Percentiles rank a stretch among this genome's conserved stretches.
Conservation (phyloP, 2,888 invertebrate genomes). For the Psylliodes chrysocephalus region DNA sequence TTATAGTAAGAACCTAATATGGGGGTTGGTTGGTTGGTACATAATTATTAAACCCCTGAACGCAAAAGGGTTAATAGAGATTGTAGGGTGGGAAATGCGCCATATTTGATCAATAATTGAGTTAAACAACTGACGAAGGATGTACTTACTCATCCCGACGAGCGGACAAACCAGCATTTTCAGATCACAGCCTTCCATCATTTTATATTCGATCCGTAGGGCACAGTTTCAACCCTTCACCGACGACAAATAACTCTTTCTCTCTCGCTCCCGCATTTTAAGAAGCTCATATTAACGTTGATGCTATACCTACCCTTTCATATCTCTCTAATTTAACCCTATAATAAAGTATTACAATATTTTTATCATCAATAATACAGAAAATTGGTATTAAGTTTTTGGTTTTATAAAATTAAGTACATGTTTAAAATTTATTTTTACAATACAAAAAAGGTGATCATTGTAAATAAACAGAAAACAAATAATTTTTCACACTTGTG, state of each 20-base stretch:
- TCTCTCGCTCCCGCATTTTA: conserved; percentile 15
- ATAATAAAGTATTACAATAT: too few species aligned
- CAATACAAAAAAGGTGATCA: too few species aligned
- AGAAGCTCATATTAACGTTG: neutral
- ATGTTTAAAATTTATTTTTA: too few species aligned
- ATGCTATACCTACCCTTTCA: neutral
- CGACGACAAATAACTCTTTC: conserved; percentile 21
- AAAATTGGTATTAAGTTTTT: too few species aligned
- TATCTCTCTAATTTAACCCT: neutral
- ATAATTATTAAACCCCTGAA: conserved; percentile 64
- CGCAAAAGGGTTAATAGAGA: conserved; percentile 64
- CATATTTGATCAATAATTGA: conserved; percentile 67
- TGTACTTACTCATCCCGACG: conserved; percentile 60
- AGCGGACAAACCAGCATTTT: conserved; percentile 48
- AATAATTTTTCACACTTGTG: too few species aligned
- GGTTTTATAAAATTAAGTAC: too few species aligned
- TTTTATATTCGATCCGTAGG: conserved; percentile 41
- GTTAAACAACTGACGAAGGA: conserved; percentile 65
- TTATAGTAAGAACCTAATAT: conserved; percentile 63
- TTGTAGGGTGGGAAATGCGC: conserved; percentile 64
- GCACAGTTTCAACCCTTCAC: conserved; percentile 28
- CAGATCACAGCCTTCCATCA: conserved; percentile 50
- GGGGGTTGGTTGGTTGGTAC: conserved; percentile 63
- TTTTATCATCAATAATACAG: too few species aligned
- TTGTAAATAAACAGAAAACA: too few species aligned